Base-by-base conservation (phyloP, 2,888 invertebrate species). In the Griposia aprilina region DNA sequence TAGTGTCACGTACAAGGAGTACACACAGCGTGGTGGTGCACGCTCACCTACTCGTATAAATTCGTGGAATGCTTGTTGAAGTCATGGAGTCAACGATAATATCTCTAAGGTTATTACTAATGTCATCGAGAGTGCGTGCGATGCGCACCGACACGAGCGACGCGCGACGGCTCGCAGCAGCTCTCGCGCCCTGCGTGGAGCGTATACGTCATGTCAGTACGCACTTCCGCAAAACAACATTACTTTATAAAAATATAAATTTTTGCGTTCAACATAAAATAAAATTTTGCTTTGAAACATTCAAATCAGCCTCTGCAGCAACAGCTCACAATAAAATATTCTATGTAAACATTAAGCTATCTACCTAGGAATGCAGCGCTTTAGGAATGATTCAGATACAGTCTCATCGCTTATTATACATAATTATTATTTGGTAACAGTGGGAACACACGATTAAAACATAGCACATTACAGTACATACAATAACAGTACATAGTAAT, bases 1-100 rank as follows among this genome's bases (percentile, higher is more conserved):
- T 23, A 48, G 41, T n/a, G 48, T 26, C 10, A 17, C 57, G 45
- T 20, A 26, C 73, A 23, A 68, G 55, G 57, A 83, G 69, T 30
- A 17, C 30, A 5, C n/a, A 17, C 36, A 26, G 36, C 59, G 4
- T 36, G n/a, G 50, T 23, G 30, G 30, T 45, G 67, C 72, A 62
- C 45, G 59, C 80, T 84, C n/a, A 74, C 41, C 75, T 86, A 83
- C 72, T 84, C 80, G 70, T 74, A 87, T 90, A 91, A 90, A 93
- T 92, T 93, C 91, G 90, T 92, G 96, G 96, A 96, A 96, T 96
- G 96, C 88, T 88, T 91, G 88, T 88, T 83, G 90, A 96, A 96
- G 96, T 96, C 95, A 96, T 96, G 96, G 96, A 96, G 95, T 84
- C 72, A 78, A 85, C 75, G 57, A 76, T 68, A 62, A 82, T 81